Evolutionary conservation across 2,797 vertebrate genomes (phyloP).

Genomic region (Eleutherodactylus coqui): DNA sequence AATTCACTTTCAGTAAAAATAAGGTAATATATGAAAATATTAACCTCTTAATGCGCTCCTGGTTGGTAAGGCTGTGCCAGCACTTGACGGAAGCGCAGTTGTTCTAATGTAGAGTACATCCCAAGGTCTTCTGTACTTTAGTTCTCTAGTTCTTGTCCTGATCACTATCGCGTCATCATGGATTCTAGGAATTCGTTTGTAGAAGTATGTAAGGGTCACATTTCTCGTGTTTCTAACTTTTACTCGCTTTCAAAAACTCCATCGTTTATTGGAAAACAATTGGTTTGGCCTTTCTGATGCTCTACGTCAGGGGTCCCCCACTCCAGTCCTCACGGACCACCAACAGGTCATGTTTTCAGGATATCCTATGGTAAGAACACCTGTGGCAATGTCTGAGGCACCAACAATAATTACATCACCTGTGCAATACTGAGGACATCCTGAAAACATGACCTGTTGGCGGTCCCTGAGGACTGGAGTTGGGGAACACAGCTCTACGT

Average conservation of each 20-base stretch:
- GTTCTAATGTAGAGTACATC: background rate
- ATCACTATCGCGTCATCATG: background rate
- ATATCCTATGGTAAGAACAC: too few relatives aligned
- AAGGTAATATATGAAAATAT: background rate
- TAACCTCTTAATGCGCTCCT: background rate
- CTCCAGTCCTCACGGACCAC: too few relatives aligned
- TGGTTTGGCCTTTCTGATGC: background rate
- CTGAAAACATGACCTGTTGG: too few relatives aligned
- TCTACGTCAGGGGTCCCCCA: too few relatives aligned
- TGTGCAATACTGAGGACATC: too few relatives aligned
- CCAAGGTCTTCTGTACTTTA: background rate
- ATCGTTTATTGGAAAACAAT: background rate
- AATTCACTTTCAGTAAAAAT: slow-evolving; percentile 4
- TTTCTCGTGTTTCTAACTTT: background rate
- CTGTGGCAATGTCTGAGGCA: too few relatives aligned
- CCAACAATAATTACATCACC: too few relatives aligned
- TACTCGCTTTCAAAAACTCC: background rate
- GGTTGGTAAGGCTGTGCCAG: background rate
- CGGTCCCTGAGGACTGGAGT: too few relatives aligned
- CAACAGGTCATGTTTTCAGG: too few relatives aligned
- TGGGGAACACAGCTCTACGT: too few relatives aligned
- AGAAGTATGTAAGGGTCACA: background rate
- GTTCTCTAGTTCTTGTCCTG: background rate
- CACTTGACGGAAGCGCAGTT: background rate
- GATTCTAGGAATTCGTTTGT: background rate